Percentiles rank a stretch among this genome's conserved stretches.
Conservation (phyloP, 1,140 invertebrate genomes). For the Nasonia giraulti region DNA sequence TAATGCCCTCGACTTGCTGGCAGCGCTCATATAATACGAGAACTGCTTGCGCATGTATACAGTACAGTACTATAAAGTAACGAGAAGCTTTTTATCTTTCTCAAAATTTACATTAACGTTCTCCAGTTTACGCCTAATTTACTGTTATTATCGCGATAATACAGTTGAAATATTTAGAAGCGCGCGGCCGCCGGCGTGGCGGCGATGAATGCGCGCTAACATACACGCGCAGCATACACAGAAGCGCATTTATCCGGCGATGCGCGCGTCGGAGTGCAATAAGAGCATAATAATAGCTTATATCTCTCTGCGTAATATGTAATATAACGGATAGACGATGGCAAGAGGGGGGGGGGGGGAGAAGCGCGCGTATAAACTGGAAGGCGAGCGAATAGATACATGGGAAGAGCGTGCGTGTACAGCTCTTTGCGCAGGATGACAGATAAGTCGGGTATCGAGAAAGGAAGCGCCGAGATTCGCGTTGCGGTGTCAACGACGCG, state of each 20-base stretch:
- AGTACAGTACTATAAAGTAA: slow-evolving; percentile 28
- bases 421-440: slow-evolving; percentile 64
- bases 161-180: slow-evolving; percentile 47
- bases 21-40: neutral
- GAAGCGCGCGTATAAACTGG: too few species aligned
- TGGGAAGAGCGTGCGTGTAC: neutral
- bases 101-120: slow-evolving; percentile 49
- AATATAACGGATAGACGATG: too few species aligned
- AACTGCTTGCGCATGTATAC: neutral
- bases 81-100: slow-evolving; percentile 42
- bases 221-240: slow-evolving; percentile 2
- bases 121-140: slow-evolving; percentile 46
- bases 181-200: slow-evolving; percentile 2
- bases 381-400: too few species aligned
- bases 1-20: neutral
- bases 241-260: slow-evolving; percentile 35
- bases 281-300: slow-evolving; percentile 61
- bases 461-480: slow-evolving; percentile 63
- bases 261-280: slow-evolving; percentile 48
- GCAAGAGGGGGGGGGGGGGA: too few species aligned
- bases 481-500: slow-evolving; percentile 6
- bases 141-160: slow-evolving; percentile 51
- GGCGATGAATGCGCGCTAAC: slow-evolving; percentile 26
- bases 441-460: slow-evolving; percentile 68
- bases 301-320: slow-evolving; percentile 61